Conservation (phyloP, 2,113 vertebrate species). For the Trichomycterus rosablanca region DNA sequence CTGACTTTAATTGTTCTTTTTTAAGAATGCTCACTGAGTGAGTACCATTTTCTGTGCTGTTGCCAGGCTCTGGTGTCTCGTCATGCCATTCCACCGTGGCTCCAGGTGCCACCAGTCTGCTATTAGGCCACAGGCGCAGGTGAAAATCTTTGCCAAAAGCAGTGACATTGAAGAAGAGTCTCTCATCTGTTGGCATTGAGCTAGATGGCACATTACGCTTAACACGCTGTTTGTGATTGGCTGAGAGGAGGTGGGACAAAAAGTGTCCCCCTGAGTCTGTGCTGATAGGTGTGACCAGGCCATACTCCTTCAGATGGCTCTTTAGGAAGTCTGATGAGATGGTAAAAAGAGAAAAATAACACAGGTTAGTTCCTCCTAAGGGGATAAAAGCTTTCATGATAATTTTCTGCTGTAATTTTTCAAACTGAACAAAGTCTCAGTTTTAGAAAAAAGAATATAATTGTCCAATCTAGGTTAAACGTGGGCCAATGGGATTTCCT, state of each 20-base stretch:
- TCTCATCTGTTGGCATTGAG: conserved; percentile 43
- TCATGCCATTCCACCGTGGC: conserved; percentile 89
- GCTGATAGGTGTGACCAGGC: conserved; percentile 84
- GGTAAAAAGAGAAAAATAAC: neutral
- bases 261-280: conserved; percentile 82
- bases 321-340: conserved; percentile 62
- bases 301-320: conserved; percentile 73
- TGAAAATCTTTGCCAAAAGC: conserved; percentile 92
- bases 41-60: conserved; percentile 5
- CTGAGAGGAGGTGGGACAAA: conserved; percentile 83
- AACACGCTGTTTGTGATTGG: conserved; percentile 77
- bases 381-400: neutral
- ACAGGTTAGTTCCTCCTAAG: neutral
- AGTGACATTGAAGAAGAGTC: conserved; percentile 86
- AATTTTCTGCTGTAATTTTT: neutral
- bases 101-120: conserved; percentile 75
- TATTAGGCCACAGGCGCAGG: conserved; percentile 80
- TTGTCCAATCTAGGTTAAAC: too few relatives aligned
- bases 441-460: too few relatives aligned
- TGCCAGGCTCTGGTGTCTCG: conserved; percentile 44
- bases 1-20: conserved; percentile 79
- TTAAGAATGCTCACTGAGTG: conserved; percentile 63
- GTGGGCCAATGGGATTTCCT: neutral
- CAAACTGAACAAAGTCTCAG: neutral
- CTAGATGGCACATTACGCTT: conserved; percentile 62